Evolutionary conservation across 1,140 invertebrate genomes (phyloP).

Genomic region (Hycleus cichorii): DNA sequence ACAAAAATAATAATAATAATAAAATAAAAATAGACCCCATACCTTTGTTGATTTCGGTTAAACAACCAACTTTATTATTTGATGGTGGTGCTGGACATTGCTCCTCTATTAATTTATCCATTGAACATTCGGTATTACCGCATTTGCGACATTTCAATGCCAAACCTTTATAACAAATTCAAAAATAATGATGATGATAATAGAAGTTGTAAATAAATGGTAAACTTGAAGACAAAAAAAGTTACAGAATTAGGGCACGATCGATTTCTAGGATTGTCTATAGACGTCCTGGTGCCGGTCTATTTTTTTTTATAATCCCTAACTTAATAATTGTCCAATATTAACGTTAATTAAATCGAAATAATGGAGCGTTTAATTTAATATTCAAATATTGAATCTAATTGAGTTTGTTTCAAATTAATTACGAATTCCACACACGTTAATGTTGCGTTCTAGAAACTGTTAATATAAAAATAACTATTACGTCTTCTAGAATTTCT

Average conservation of each 20-base stretch:
- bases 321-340: too few species aligned
- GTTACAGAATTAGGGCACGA: constrained; percentile 3
- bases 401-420: too few species aligned
- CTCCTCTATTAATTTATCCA: background rate
- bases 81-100: background rate
- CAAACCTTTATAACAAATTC: constrained; percentile 1
- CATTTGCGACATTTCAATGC: constrained; percentile 5
- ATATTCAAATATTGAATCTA: too few species aligned
- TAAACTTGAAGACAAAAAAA: background rate
- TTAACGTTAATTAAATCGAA: too few species aligned
- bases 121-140: background rate
- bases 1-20: too few species aligned
- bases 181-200: background rate
- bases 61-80: background rate
- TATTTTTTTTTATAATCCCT: constrained; percentile 1
- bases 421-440: background rate
- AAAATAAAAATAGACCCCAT: too few species aligned
- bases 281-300: constrained; percentile 6
- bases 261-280: background rate
- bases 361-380: too few species aligned
- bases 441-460: constrained; percentile 10
- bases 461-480: constrained; percentile 16
- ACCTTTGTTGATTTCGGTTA: background rate
- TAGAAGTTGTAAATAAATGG: background rate
- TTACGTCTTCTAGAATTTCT: background rate